phyloP scores from a whole-genome alignment of 2,113 vertebrate species.

The Rhea pennata region DNA sequence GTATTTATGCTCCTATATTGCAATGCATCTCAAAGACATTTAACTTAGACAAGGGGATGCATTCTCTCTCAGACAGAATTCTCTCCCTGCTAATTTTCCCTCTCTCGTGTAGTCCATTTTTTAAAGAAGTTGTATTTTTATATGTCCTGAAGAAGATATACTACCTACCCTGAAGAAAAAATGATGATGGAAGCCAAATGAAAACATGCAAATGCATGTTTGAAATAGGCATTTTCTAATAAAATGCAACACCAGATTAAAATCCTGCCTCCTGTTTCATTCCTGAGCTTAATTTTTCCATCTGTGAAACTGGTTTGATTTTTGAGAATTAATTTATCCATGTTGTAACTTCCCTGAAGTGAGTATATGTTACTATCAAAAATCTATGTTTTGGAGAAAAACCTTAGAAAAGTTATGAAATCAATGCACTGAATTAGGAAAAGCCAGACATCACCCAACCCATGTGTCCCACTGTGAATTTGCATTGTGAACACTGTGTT shows the following conservation, averaged over 20 bases:
- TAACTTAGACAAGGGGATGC: neutral
- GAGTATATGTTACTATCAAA: neutral
- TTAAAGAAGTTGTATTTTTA: neutral
- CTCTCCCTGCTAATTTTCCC: neutral
- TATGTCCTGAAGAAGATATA: neutral
- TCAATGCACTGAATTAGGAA: neutral
- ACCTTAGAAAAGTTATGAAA: neutral
- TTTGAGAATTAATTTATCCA: neutral
- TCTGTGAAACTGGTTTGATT: neutral
- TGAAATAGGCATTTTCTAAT: constrained; percentile 1
- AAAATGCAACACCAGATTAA: neutral
- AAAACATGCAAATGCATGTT: neutral
- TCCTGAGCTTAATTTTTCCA: neutral
- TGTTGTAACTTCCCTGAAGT: neutral
- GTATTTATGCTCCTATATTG: neutral
- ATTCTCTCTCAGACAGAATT: neutral
- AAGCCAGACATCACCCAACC: neutral
- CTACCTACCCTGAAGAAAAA: neutral
- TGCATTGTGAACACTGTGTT: neutral
- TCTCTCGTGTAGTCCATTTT: neutral
- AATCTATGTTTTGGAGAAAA: neutral
- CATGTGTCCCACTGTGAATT: neutral
- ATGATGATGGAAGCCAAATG: neutral
- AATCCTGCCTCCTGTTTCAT: neutral
- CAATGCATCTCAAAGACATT: neutral